Evolutionary conservation across 2,113 vertebrate species (phyloP), one percentile per base, ranked within the genome.

Genomic region (Amphilophus citrinellus): DNA sequence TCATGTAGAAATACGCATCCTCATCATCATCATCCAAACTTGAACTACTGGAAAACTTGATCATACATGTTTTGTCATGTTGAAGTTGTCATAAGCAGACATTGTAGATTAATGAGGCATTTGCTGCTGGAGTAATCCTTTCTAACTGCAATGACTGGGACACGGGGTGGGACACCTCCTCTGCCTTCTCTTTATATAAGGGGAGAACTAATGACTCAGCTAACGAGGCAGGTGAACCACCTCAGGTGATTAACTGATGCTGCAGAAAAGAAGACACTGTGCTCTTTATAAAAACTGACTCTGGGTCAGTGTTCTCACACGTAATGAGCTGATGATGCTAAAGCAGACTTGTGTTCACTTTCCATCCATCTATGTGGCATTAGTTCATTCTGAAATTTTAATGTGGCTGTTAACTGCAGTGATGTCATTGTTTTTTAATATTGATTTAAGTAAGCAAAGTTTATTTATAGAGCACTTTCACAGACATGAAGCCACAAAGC

Each of bases 361-460:
- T 73, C 44, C 66, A 32, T 71, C 24, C 66, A 73, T 73, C 66
- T 73, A 73, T 53, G 44, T 73, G 42, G 30, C 44, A 73, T 27
- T 32, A 3, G 6, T 73, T 3, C 53, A 20, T 53, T 13, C 32
- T 2, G 27, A 0, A 32, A 32, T 32, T 30, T 50, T 73, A 32
- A 73, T 30, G 44, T 30, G 17, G 66, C 24, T 53, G 20, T 73
- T 73, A 53, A 50, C 66, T 53, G 10, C 44, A 53, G 44, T 32
- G 66, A 50, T 71, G 44, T 50, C 24, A 71, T 30, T 50, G 59
- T 4, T 27, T 11, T 27, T 53, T 53, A 18, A 68, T 20, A 50
- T 71, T 71, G 24, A 71, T 18, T 71, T 32, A 27, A 3, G 9
- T 68, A 27, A 65, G 20, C 17, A 6, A 27, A 47, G 22, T 47